These are phyloP conservation scores for Oligia latruncula DNA, from an alignment of 2,888 invertebrate species.

Conservation along the genomic window DNA sequence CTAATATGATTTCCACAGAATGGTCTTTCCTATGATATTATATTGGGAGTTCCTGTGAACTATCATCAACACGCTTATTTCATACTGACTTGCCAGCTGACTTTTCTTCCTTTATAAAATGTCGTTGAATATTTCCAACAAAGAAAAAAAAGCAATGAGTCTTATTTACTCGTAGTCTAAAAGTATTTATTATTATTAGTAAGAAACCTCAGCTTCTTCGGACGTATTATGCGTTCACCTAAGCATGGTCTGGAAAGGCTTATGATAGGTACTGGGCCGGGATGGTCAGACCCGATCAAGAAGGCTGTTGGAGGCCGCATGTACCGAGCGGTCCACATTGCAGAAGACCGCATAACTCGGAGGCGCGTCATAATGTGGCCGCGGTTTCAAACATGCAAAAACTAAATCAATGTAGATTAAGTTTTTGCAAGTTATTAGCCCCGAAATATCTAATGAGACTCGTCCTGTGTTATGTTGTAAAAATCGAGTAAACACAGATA, in stretches of 20 bases:
- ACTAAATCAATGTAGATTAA: neutral
- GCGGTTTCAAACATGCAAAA: neutral
- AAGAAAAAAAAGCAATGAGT: neutral
- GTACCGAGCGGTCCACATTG: neutral
- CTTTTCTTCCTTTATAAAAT: neutral
- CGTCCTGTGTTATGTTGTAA: conserved; percentile 16
- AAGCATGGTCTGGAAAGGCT: neutral
- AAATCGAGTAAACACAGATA: conserved; percentile 34
- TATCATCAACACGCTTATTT: conserved; percentile 1
- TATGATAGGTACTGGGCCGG: neutral
- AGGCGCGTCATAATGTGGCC: neutral
- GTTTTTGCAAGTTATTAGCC: neutral
- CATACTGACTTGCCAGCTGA: neutral
- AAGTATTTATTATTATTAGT: neutral
- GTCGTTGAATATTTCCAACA: neutral
- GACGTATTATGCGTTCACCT: neutral
- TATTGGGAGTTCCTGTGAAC: neutral
- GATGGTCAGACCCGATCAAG: neutral
- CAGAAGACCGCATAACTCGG: neutral
- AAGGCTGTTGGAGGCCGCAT: neutral
- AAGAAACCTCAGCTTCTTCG: neutral
- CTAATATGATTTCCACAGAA: neutral
- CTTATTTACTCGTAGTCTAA: neutral
- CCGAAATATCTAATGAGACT: conserved; percentile 3
- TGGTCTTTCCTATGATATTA: neutral